Evolutionary conservation across 2,888 invertebrate genomes (phyloP).

Genomic region (Timema podura): DNA sequence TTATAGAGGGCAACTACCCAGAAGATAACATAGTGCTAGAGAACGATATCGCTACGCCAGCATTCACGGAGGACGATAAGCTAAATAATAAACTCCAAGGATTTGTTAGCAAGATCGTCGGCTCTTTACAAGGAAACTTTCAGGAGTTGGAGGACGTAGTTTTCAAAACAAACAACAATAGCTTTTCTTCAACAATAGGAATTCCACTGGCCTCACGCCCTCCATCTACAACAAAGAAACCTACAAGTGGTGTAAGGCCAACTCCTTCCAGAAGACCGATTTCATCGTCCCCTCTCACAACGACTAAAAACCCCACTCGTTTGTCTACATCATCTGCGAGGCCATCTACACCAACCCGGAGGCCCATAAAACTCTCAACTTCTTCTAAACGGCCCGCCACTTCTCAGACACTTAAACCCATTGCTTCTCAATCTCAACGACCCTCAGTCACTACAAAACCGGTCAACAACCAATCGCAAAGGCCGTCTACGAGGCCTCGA

Average conservation of each 20-base stretch:
- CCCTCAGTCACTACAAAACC: slow-evolving; percentile 12
- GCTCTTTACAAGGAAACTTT: slow-evolving; percentile 78
- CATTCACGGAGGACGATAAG: slow-evolving; percentile 70
- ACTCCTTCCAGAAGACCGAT: slow-evolving; percentile 32
- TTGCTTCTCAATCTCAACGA: neutral
- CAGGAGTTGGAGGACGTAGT: slow-evolving; percentile 75
- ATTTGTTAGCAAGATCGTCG: slow-evolving; percentile 78
- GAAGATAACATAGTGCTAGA: slow-evolving; percentile 46
- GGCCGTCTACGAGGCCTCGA: neutral
- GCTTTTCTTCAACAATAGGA: slow-evolving; percentile 11
- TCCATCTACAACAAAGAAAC: slow-evolving; percentile 39
- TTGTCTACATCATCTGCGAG: neutral
- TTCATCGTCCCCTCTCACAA: neutral
- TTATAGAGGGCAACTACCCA: too few species aligned
- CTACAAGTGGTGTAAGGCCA: slow-evolving; percentile 41
- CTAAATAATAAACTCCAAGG: slow-evolving; percentile 75
- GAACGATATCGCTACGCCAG: slow-evolving; percentile 69
- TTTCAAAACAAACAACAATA: slow-evolving; percentile 33
- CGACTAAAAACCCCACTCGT: slow-evolving; percentile 14
- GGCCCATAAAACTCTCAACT: neutral
- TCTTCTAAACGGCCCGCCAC: neutral
- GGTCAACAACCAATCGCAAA: too few species aligned
- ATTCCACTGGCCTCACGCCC: neutral
- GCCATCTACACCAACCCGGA: neutral
- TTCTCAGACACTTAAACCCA: neutral